Base-by-base conservation (phyloP, 2,113 vertebrate species). In the Empidonax alnorum region DNA sequence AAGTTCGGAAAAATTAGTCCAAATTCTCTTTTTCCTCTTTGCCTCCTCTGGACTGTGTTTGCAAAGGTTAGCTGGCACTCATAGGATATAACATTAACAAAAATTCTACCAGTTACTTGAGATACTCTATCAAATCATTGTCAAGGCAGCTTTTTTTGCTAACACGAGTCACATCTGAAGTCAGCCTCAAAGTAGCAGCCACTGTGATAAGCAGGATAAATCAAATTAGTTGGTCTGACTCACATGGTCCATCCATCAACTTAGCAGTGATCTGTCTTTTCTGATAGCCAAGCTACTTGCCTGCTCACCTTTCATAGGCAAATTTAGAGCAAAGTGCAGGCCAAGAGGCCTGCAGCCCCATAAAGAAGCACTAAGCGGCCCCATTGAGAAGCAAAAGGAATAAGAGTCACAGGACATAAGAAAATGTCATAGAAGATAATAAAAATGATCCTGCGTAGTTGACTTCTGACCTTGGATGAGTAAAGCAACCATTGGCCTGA, bases 81-180 rank as follows among this genome's bases (percentile, higher is more conserved):
- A 42, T 24, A 58, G 75, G 50, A 75, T 83, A 28, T 89, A 90
- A 73, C 83, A 68, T 94, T 84, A 96, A 94, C 23, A 93, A 68
- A 82, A 84, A 88, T 28, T 18, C 25, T 76, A 61, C 27, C 90
- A 71, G 28, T 84, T 92, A 66, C 62, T 74, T 79, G 56, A 81
- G 25, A 67, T 90, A 63, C 6, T 23, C 71, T 47, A n/a, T 96
- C n/a, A 93, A 78, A 96, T 92, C 89, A 95, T 95, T 97, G 77
- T 91, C 82, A 84, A 95, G 87, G 87, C 31, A 87, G 39, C 53
- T 85, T 44, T 90, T 90, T 93, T 74, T 96, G 49, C 65, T 91
- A 92, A 72, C 93, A 77, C 58, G 89, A 96, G 87, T 95, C 92
- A 94, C 4, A 0, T 35, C 50, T 83, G 63, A 75, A 95, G 93